Evolutionary conservation across 1,140 invertebrate species (phyloP).

Genomic region (Sitobion miscanthi): DNA sequence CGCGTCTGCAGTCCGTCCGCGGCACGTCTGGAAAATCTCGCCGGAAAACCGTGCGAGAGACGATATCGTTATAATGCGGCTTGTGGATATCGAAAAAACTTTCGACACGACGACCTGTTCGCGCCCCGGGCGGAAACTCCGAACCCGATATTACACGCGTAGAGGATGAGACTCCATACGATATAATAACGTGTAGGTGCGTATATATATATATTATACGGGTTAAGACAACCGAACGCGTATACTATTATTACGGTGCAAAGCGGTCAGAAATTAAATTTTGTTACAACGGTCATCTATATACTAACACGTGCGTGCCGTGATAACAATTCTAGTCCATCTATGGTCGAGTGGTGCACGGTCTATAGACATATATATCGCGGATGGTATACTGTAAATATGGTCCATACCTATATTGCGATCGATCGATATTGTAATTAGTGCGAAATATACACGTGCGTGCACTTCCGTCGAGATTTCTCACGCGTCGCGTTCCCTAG

Average conservation of each 20-base stretch:
- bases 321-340: neutral
- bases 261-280: neutral
- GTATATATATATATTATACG: neutral
- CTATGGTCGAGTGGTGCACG: neutral
- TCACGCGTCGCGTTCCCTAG: neutral
- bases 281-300: neutral
- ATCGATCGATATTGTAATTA: neutral
- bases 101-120: neutral
- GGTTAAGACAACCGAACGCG: neutral
- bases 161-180: neutral
- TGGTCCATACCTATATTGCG: too few species aligned
- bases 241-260: neutral
- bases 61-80: neutral
- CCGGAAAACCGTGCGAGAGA: neutral
- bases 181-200: too few species aligned
- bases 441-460: neutral
- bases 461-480: neutral
- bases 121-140: neutral
- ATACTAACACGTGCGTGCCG: neutral
- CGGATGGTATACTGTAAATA: too few species aligned
- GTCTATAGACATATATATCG: neutral
- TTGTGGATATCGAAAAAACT: neutral
- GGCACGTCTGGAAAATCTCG: neutral
- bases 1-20: too few species aligned
- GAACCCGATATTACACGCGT: too few species aligned